These are phyloP conservation scores for Hormaphis cornu DNA, from an alignment of 1,140 invertebrate species.

Conservation along the genomic window DNA sequence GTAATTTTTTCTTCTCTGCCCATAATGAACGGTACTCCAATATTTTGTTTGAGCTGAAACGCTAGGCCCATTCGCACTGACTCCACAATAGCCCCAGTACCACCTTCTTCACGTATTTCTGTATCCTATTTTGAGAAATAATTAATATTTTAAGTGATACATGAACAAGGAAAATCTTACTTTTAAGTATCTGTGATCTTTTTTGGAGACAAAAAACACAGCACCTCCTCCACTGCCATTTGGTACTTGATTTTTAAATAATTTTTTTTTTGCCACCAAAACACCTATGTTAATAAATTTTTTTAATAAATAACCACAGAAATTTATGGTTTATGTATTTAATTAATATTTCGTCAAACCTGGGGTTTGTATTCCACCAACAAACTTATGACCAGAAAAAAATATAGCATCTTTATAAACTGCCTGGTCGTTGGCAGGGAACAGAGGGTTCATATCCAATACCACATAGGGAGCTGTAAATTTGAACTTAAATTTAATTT, in stretches of 20 bases:
- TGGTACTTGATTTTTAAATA: conserved; percentile 51
- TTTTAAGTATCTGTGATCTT: conserved; percentile 49
- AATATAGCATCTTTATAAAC: conserved; percentile 83
- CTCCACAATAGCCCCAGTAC: conserved; percentile 72
- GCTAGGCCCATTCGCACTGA: conserved; percentile 75
- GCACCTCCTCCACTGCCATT: conserved; percentile 52
- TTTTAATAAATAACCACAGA: conserved; percentile 3
- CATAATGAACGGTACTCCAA: conserved; percentile 63
- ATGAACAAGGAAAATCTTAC: conserved; percentile 34
- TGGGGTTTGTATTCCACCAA: conserved; percentile 80
- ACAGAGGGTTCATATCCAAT: conserved; percentile 77
- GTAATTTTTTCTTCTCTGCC: conserved; percentile 63
- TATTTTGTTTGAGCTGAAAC: conserved; percentile 73
- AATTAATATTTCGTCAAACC: conserved; percentile 42
- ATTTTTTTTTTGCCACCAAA: conserved; percentile 55
- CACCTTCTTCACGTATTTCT: conserved; percentile 72
- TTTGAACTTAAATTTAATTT: conserved; percentile 21
- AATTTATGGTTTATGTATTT: neutral
- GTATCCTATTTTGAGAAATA: conserved; percentile 44
- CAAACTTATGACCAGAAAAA: conserved; percentile 83
- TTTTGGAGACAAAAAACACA: conserved; percentile 53
- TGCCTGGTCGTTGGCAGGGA: conserved; percentile 54
- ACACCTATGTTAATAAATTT: conserved; percentile 47
- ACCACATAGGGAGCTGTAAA: conserved; percentile 61
- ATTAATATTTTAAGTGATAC: neutral